Evolutionary conservation across 1,140 invertebrate species (phyloP).

Genomic region (Bombus superbus): DNA sequence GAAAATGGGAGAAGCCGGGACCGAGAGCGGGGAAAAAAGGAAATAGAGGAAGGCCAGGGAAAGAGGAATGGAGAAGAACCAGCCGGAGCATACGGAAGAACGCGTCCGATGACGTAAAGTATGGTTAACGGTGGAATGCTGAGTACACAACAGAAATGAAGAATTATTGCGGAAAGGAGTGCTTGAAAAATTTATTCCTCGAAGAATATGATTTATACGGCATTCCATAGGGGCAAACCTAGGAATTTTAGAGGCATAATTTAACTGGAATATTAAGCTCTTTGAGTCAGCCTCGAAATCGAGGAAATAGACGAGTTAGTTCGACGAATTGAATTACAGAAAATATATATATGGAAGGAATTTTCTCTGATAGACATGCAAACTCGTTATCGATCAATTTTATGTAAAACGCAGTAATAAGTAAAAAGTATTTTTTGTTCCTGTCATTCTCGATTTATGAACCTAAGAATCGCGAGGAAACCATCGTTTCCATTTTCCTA

Average conservation of each 20-base stretch:
- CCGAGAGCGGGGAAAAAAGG: background rate
- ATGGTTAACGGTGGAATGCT: background rate
- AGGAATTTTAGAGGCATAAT: background rate
- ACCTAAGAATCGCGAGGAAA: too few species aligned
- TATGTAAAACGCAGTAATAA: too few species aligned
- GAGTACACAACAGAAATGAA: background rate
- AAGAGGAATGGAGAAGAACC: constrained; percentile 10
- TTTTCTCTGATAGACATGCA: background rate
- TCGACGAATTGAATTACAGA: too few species aligned
- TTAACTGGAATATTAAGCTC: background rate
- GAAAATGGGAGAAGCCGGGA: constrained; percentile 2
- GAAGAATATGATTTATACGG: background rate
- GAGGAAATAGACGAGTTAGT: too few species aligned
- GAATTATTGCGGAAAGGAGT: background rate
- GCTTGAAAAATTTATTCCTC: background rate
- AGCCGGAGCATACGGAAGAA: background rate
- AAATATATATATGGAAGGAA: background rate
- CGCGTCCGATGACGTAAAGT: constrained; percentile 6
- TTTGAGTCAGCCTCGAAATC: too few species aligned
- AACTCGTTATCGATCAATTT: background rate
- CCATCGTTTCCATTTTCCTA: too few species aligned
- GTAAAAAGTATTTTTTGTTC: too few species aligned
- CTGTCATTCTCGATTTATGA: too few species aligned
- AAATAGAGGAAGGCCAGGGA: background rate
- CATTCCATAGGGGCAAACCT: background rate